Evolutionary conservation across 2,113 vertebrate species (phyloP), one percentile per base, ranked within the genome.

Genomic region (Forbesichthys agassizii): DNA sequence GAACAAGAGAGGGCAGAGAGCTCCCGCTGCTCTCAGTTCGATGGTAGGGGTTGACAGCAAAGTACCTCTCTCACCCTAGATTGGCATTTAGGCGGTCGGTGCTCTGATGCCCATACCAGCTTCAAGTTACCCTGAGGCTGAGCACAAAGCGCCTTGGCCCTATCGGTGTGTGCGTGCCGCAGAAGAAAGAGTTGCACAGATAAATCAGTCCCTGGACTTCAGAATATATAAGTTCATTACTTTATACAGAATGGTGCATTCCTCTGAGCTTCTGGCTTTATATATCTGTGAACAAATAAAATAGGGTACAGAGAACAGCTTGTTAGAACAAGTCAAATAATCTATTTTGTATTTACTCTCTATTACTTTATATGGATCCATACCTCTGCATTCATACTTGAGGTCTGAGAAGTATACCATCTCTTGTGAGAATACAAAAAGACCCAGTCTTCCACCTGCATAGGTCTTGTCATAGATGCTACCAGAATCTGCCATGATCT

Each of bases 341-440:
- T 11, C 12, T 33, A 18, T 55, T 55, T 55, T 55, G 13, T 55
- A 14, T 33, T 18, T 16, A 9, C 10, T 20, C 36, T 12, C 3
- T 52, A 16, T 8, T 75, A 13, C 27, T 66, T 58, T 33, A 42
- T 0, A 48, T 2, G 11, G 18, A 10, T 33, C 5, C 93, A 89
- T 93, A 99, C 98, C 98, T 98, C 96, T 95, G 88, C 97, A 99
- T 91, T 99, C 97, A 70, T 99, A 99, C 93, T 98, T 99, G 88
- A 99, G 94, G 91, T 99, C 97, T 16, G 98, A 99, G 90, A 99
- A 99, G 93, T 98, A 99, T 73, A 97, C 97, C 97, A 99, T 98
- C 93, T 99, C 98, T 93, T 99, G 97, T 70, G 98, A 99, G 91
- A 99, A 99, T 82, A 99, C 96, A 79, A 99, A 99, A 63, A 99